Evolutionary conservation across 2,113 vertebrate genomes (phyloP), one percentile per base, ranked within the genome.

Genomic region (Perognathus longimembris): DNA sequence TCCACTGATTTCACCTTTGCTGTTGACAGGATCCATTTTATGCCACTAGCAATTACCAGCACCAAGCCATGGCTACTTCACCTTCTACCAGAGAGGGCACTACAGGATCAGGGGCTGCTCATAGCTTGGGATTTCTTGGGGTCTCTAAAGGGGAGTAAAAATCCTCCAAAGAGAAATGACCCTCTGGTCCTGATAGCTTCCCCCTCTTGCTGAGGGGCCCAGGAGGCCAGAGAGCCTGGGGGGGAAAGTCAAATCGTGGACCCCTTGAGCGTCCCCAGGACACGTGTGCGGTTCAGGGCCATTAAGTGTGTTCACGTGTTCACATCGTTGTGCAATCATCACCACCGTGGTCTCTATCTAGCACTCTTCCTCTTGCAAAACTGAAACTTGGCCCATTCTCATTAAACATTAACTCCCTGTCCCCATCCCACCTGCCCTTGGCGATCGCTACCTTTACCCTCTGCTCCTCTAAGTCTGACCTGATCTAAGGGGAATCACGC

Each of bases 21-120:
- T 1, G 0, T 11, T 18, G 8, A 34, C 8, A 28, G 40, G n/a
- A 86, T 12, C 15, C 4, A 22, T 24, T 32, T 34, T 0, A 0
- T 28, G 36, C 57, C 1, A 36, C 15, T 5, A 20, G 18, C 36
- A 1, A n/a, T 40, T 14, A 9, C 7, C 24, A 40, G 63, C 24
- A 11, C 67, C 66, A 70, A 15, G 24, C 21, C 38, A 71, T 1
- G 17, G 24, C 30, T 1, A 24, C 21, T 28, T 36, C n/a, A n/a
- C 32, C 73, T 75, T 9, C 26, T 18, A 1, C 17, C 28, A 57
- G 74, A 79, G 20, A 17, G 67, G 9, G 3, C 18, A 14, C 42
- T 7, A 2, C 2, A 26, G 21, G 66, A 18, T 12, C 5, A 15
- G 21, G 57, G 22, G 36, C 71, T 38, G 18, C 8, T 10, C 21